These are phyloP conservation scores for Melangyna quadrimaculata DNA, from an alignment of 2,888 invertebrate genomes.

Conservation along the genomic window DNA sequence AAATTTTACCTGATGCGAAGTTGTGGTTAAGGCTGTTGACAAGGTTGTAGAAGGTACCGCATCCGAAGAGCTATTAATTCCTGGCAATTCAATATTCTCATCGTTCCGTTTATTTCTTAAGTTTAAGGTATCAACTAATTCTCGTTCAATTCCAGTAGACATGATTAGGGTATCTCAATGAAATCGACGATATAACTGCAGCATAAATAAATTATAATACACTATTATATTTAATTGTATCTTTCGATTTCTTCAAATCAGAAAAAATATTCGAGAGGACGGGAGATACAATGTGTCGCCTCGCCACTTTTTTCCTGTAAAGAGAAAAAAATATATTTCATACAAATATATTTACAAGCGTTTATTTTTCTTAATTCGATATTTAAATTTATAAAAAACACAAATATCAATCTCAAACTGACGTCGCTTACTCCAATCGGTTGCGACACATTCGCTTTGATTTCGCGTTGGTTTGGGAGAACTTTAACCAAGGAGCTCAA, in stretches of 20 bases:
- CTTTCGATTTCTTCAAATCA: not conserved
- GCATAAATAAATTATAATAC: not conserved
- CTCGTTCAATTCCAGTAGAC: slow-evolving; percentile 57
- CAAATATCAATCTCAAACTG: no score
- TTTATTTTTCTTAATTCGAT: no score
- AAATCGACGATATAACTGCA: not conserved
- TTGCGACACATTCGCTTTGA: no score
- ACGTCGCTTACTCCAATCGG: no score
- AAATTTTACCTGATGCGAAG: slow-evolving; percentile 53
- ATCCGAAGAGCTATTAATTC: slow-evolving; percentile 33
- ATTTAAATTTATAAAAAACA: no score
- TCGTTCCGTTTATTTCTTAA: slow-evolving; percentile 55
- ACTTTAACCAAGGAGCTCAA: no score
- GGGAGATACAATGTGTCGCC: slow-evolving; percentile 11
- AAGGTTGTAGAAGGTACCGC: slow-evolving; percentile 15
- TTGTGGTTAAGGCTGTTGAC: slow-evolving; percentile 26
- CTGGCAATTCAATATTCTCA: slow-evolving; percentile 60
- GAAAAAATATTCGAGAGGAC: slow-evolving; percentile 18
- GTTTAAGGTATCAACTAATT: slow-evolving; percentile 46
- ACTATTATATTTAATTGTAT: not conserved
- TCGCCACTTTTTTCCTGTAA: slow-evolving; percentile 36
- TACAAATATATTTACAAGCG: no score
- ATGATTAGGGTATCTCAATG: slow-evolving; percentile 25
- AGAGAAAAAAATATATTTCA: not conserved
- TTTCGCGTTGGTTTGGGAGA: no score